Evolutionary conservation across 1,140 invertebrate species (phyloP).

Genomic region (Pogonus chalceus): DNA sequence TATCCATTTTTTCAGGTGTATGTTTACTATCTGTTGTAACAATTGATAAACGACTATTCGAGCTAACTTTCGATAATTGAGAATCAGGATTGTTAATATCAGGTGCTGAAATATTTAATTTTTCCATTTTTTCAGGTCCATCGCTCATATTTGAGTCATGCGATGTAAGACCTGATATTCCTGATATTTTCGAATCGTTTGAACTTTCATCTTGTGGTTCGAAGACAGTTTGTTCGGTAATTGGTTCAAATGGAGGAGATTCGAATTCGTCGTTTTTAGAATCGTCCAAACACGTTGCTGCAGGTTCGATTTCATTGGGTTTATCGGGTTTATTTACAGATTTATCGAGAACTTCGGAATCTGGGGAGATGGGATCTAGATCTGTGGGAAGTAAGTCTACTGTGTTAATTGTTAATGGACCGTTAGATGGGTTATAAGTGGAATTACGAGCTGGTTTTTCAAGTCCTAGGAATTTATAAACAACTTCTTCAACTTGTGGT

Average conservation of each 20-base stretch:
- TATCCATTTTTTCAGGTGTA: slow-evolving; percentile 28
- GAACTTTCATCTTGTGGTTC: slow-evolving; percentile 31
- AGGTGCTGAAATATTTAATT: slow-evolving; percentile 16
- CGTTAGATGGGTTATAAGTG: neutral
- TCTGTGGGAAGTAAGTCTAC: slow-evolving; percentile 60
- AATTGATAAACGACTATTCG: slow-evolving; percentile 45
- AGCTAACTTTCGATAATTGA: slow-evolving; percentile 48
- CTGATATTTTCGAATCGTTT: slow-evolving; percentile 47
- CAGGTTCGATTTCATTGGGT: slow-evolving; percentile 24
- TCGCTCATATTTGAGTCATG: slow-evolving; percentile 24
- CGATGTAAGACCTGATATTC: slow-evolving; percentile 43
- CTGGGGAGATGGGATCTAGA: slow-evolving; percentile 67
- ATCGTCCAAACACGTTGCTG: slow-evolving; percentile 38
- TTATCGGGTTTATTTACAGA: slow-evolving; percentile 28
- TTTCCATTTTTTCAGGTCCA: slow-evolving; percentile 16
- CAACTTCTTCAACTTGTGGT: slow-evolving; percentile 81
- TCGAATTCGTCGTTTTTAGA: slow-evolving; percentile 53
- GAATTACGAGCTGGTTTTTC: slow-evolving; percentile 46
- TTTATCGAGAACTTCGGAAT: slow-evolving; percentile 50
- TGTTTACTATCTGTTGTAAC: slow-evolving; percentile 36
- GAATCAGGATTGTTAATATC: slow-evolving; percentile 44
- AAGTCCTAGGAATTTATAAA: slow-evolving; percentile 80
- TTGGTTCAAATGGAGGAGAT: slow-evolving; percentile 55
- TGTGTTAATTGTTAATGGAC: slow-evolving; percentile 1
- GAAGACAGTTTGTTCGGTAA: slow-evolving; percentile 34